These are phyloP conservation scores for Ctenosaura bakeri DNA, from an alignment of 2,797 vertebrate genomes.

Conservation along the genomic window DNA sequence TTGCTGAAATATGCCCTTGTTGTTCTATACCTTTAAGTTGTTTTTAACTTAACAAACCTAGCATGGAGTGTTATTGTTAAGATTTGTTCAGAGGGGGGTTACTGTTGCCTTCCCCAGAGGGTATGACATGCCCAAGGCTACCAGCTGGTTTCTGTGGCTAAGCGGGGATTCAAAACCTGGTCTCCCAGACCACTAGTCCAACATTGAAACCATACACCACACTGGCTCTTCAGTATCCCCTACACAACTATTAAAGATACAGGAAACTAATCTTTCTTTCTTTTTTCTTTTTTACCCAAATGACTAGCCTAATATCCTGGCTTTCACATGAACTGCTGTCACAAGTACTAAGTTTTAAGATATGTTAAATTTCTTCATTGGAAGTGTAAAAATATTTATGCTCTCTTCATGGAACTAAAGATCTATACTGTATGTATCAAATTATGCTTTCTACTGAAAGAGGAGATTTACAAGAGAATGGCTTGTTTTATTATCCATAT, in stretches of 20 bases:
- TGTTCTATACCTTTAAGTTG: too few species aligned
- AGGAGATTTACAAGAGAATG: neutral
- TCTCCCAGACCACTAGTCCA: too few species aligned
- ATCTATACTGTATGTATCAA: slow-evolving; percentile 48
- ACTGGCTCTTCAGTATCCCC: too few species aligned
- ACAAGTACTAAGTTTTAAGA: neutral
- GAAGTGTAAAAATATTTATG: slow-evolving; percentile 16
- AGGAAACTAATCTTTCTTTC: neutral
- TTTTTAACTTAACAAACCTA: too few species aligned
- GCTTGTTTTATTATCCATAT: neutral
- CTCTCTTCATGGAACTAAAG: slow-evolving; percentile 14
- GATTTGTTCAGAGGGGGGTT: too few species aligned
- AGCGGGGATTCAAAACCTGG: too few species aligned
- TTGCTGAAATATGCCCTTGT: too few species aligned
- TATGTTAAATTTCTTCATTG: neutral
- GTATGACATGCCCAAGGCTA: too few species aligned
- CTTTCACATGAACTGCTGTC: neutral
- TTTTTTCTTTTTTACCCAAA: neutral
- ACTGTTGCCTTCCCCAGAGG: too few species aligned
- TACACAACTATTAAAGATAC: neutral
- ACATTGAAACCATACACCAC: too few species aligned
- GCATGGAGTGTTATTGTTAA: too few species aligned
- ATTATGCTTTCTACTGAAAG: slow-evolving; percentile 34
- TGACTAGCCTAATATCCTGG: neutral
- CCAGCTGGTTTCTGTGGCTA: too few species aligned